Evolutionary conservation across 1,140 invertebrate genomes (phyloP), one percentile per base, ranked within the genome.

Genomic region (Monochamus saltuarius): DNA sequence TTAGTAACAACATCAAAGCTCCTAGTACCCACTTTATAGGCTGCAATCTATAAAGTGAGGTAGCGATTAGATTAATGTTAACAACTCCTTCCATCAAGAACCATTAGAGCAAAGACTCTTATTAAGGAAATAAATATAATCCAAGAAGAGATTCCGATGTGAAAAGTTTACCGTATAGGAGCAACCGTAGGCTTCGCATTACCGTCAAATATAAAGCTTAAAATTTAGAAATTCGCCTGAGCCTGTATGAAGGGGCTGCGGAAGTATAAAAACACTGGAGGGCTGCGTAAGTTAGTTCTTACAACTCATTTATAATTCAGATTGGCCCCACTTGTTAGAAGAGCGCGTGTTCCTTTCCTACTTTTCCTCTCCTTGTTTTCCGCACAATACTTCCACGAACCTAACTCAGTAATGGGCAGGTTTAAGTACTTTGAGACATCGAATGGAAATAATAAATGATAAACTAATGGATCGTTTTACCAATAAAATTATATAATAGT

Each of bases 281-380:
- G 61, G 67, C 61, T 69, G 69, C 66, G 62, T 69, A 72, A 75
- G 73, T 75, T 73, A 72, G 68, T 73, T 73, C 68, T 69, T 67
- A 67, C 65, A 62, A 57, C 39, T 69, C 62, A 65, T 69, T 69
- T 63, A 69, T 69, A 58, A 69, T 69, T 67, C 65, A 69, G 42
- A 43, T 45, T 65, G 66, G 65, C 70, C 66, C 65, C 71, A 70
- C 72, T 72, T 72, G 72, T 73, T 71, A 67, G 65, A 69, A 46
- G 56, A 56, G 47, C 61, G 60, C 57, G 59, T 56, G 64, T 51
- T 46, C 17, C 50, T 53, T 34, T 58, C 65, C 43, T 50, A 53
- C 39, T 16, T 60, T 49, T 53, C 16, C 55, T 39, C 51, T 50
- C 43, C 55, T 38, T 54, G 29, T 35, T 52, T 52, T 56, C 61